Base-by-base conservation (phyloP, 2,113 vertebrate species). In the Gobio gobio region DNA sequence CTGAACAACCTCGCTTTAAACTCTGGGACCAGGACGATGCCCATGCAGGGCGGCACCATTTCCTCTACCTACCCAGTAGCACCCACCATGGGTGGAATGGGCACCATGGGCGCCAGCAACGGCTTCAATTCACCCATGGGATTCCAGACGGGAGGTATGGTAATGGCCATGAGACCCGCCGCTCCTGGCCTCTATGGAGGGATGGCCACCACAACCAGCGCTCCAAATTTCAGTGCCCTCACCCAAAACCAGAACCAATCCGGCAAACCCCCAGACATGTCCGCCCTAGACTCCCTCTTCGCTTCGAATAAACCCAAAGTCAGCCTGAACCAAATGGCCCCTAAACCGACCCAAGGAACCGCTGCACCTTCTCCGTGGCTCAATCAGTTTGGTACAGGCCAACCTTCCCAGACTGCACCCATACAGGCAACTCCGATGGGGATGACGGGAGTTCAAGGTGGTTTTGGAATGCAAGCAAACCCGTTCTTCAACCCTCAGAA, bases 401-500 rank as follows among this genome's bases (percentile, higher is more conserved):
- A 95, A 83, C 95, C 92, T 73, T 90, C 96, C 91, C 94, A 96
- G 40, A 85, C 92, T 81, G 49, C 91, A 5, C 94, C 91, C 89
- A 91, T 85, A 87, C 93, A 95, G 3, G 79, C 90, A 22, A 54
- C 91, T 0, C 89, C 95, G 61, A 91, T 75, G 54, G 87, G 94
- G 3, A 93, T 95, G 89, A 89, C 95, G 79, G 96, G 94, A 72
- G 90, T 94, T 22, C 94, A 96, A 16, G 77, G 95, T 82, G 95
- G 95, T 33, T 99, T 99, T 84, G 96, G 97, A 64, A 91, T 97
- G 91, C 98, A 99, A 92, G 96, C 96, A 63, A 99, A 99, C 90
- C 98, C 98, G 68, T 99, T 99, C 93, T 99, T 98, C 92, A 96
- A 91, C 90, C 98, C 98, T 3, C 97, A 98, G 94, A 99, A 97